A percentile compares a stretch with the other conserved stretches of the same genome.
phyloP scores from a whole-genome alignment of 1,140 invertebrate species.

The Anoplolepis gracilipes region DNA sequence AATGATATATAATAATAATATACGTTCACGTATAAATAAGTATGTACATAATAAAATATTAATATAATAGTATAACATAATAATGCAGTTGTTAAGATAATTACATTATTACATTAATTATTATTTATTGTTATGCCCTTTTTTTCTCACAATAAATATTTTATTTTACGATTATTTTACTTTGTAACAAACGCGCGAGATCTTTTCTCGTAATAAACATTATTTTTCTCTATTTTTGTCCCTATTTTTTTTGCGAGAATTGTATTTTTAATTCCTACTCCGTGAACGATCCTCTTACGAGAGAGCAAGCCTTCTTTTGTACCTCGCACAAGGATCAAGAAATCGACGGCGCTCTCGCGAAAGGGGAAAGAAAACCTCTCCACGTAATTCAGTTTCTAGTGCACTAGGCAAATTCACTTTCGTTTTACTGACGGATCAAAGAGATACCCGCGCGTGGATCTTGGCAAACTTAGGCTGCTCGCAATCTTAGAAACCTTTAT shows the following conservation, averaged over 20 bases:
- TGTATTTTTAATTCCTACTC: constrained; percentile 29
- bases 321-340: not conserved
- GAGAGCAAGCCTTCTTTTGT: not conserved
- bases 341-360: constrained; percentile 24
- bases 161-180: not conserved
- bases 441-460: not conserved
- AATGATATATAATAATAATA: constrained; percentile 3
- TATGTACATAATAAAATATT: not conserved
- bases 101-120: not conserved
- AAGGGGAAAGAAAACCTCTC: constrained; percentile 25
- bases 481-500: not conserved
- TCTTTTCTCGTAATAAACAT: not conserved
- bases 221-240: not conserved
- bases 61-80: not conserved
- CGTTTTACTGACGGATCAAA: constrained; percentile 53
- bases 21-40: not conserved
- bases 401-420: constrained; percentile 49
- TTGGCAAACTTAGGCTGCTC: not conserved
- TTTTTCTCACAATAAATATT: not conserved
- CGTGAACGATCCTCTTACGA: constrained; percentile 18
- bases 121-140: not conserved
- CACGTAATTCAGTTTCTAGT: constrained; percentile 48
- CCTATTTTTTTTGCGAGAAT: not conserved
- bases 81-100: not conserved
- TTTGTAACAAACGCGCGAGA: not conserved